phyloP scores from a whole-genome alignment of 2,888 invertebrate genomes.

The Tinea trinotella region DNA sequence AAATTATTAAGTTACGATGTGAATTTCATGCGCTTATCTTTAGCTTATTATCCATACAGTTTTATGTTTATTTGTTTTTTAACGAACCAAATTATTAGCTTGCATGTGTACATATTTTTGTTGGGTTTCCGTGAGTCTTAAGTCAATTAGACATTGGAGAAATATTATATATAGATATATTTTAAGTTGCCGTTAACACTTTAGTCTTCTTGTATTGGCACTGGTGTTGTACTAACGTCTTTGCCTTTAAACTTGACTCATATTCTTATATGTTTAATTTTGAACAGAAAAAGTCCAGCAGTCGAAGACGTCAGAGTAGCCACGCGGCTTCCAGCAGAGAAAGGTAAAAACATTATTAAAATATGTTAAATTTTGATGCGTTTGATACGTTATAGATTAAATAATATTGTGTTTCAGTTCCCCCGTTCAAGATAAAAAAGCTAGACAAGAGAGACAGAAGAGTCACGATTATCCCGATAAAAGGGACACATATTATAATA shows the following conservation, averaged over 20 bases:
- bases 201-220: conserved; percentile 69
- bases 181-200: conserved; percentile 65
- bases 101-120: conserved; percentile 3
- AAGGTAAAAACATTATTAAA: too few species aligned
- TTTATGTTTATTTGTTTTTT: conserved; percentile 8
- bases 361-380: too few species aligned
- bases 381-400: not conserved
- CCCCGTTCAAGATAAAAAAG: conserved; percentile 31
- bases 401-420: conserved; percentile 42
- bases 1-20: conserved; percentile 15
- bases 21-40: conserved; percentile 8
- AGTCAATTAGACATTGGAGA: not conserved
- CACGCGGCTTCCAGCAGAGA: conserved; percentile 47
- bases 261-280: conserved; percentile 36
- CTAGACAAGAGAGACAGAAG: not conserved
- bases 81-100: not conserved
- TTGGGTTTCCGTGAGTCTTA: not conserved
- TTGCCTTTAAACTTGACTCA: conserved; percentile 9
- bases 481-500: conserved; percentile 44
- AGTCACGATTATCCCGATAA: not conserved
- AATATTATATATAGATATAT: conserved; percentile 26
- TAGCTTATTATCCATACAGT: conserved; percentile 11
- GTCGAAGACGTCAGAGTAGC: conserved; percentile 53
- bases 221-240: conserved; percentile 47
- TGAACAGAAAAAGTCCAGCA: conserved; percentile 63